Conservation (phyloP, 2,888 invertebrate species). For the Dolichomitus sp. region DNA sequence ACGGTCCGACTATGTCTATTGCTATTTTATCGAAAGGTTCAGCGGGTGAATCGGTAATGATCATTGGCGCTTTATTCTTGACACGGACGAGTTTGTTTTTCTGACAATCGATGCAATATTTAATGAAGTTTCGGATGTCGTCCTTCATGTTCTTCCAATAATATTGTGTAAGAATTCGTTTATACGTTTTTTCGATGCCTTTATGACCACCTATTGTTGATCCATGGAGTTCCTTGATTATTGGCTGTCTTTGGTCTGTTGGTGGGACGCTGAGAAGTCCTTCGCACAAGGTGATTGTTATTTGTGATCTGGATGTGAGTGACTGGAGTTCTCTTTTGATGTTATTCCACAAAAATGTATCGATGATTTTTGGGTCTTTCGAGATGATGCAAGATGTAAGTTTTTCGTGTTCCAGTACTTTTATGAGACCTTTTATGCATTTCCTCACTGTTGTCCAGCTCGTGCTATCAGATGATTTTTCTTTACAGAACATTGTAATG, state of each 20-base stretch:
- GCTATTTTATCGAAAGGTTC: slow-evolving; percentile 9
- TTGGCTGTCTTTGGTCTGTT: neutral
- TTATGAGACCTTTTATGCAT: too few species aligned
- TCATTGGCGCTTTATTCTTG: slow-evolving; percentile 48
- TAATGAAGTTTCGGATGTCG: neutral
- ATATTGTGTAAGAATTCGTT: neutral
- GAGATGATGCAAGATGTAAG: too few species aligned
- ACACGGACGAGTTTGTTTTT: slow-evolving; percentile 16
- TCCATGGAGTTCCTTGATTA: slow-evolving; percentile 6
- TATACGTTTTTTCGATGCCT: neutral
- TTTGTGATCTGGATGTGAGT: neutral
- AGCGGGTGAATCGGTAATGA: slow-evolving; percentile 41
- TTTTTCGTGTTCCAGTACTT: too few species aligned
- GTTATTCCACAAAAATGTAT: neutral
- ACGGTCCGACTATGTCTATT: slow-evolving; percentile 62
- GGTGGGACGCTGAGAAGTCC: neutral
- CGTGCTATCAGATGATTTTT: too few species aligned
- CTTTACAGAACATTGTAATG: too few species aligned
- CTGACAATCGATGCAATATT: neutral
- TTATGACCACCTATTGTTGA: slow-evolving; percentile 2
- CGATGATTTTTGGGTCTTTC: too few species aligned
- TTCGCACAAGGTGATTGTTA: neutral
- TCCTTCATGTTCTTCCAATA: neutral
- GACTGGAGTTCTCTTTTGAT: neutral
- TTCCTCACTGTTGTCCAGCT: too few species aligned